Conservation (phyloP, 2,888 invertebrate genomes). For the Mesoligia furuncula region DNA sequence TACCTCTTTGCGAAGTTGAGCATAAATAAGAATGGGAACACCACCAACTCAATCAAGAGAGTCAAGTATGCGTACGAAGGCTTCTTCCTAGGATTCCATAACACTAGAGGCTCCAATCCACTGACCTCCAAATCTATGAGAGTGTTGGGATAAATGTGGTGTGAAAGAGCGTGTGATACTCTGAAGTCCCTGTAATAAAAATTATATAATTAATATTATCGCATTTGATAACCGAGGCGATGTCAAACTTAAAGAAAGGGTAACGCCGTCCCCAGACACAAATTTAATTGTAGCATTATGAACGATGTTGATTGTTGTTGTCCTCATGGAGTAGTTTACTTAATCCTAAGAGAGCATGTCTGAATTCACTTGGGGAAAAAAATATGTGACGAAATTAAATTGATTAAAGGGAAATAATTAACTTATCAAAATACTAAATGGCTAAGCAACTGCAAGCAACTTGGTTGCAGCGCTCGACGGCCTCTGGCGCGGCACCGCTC, state of each 20-base stretch:
- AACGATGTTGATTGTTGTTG: too few relatives aligned
- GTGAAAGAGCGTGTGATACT: conserved; percentile 94
- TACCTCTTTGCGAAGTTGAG: conserved; percentile 85
- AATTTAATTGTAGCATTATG: too few relatives aligned
- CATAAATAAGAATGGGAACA: conserved; percentile 83
- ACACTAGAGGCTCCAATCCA: conserved; percentile 92
- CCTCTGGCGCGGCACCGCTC: too few relatives aligned
- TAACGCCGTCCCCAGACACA: too few relatives aligned
- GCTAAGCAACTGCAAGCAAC: too few relatives aligned
- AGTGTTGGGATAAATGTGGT: conserved; percentile 95
- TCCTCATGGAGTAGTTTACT: too few relatives aligned
- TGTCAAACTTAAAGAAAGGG: neutral
- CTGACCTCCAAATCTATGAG: conserved; percentile 94
- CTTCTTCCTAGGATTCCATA: conserved; percentile 92
- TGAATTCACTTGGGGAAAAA: too few relatives aligned
- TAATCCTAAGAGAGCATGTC: too few relatives aligned
- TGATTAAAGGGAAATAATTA: too few relatives aligned
- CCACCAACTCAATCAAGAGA: conserved; percentile 83
- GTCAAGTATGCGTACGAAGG: conserved; percentile 85
- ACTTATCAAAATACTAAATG: too few relatives aligned
- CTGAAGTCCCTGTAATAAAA: conserved; percentile 92
- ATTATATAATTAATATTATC: conserved; percentile 3
- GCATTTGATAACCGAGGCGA: neutral
- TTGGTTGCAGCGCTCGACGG: too few relatives aligned
- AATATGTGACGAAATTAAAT: too few relatives aligned